A percentile compares a stretch with the other conserved stretches of the same genome.
These are phyloP conservation scores for Thalassophryne amazonica DNA, from an alignment of 2,797 vertebrate species.

Conservation along the genomic window DNA sequence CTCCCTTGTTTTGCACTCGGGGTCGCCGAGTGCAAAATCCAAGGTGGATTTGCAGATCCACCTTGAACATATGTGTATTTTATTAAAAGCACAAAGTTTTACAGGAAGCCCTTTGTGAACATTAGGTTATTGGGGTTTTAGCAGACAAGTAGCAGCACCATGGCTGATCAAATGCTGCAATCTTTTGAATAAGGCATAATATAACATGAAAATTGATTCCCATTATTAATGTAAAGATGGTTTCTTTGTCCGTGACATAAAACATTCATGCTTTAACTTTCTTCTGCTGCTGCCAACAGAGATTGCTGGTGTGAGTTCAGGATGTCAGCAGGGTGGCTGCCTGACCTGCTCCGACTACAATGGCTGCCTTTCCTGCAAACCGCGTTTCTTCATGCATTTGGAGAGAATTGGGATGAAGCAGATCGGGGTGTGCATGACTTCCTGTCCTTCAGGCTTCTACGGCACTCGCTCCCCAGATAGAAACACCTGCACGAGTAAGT, in stretches of 20 bases:
- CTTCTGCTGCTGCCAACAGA: conserved; percentile 64
- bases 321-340: conserved; percentile 95
- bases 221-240: no score
- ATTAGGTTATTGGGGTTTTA: neutral
- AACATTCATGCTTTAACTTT: neutral
- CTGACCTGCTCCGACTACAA: conserved; percentile 98
- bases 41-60: no score
- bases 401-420: conserved; percentile 98
- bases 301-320: conserved; percentile 88
- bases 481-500: conserved; percentile 98
- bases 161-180: neutral
- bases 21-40: no score
- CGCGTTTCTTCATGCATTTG: conserved; percentile 96
- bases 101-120: neutral
- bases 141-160: no score
- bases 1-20: no score
- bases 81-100: neutral
- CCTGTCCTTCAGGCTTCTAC: conserved; percentile 94
- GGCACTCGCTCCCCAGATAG: conserved; percentile 94
- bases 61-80: no score
- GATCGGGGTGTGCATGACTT: conserved; percentile 94
- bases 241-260: no score
- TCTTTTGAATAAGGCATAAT: neutral
- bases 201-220: no score
- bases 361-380: conserved; percentile 96